These are phyloP conservation scores for Bombylius major DNA, from an alignment of 2,888 invertebrate genomes.

Conservation along the genomic window DNA sequence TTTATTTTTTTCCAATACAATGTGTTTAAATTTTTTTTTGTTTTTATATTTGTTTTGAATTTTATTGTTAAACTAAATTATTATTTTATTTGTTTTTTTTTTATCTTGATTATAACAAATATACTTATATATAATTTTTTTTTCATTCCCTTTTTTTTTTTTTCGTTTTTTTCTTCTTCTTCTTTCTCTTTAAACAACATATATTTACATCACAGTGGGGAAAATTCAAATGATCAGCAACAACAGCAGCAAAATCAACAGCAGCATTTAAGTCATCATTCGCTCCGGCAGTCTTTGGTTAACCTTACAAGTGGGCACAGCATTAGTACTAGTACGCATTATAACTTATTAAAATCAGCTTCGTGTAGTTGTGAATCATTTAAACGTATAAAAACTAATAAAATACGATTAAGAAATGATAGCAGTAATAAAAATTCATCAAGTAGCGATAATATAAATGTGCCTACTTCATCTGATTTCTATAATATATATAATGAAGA, in stretches of 20 bases:
- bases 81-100: background rate
- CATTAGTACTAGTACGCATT: constrained; percentile 15
- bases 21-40: no score
- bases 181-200: constrained; percentile 11
- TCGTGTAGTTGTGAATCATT: constrained; percentile 30
- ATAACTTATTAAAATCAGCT: constrained; percentile 24
- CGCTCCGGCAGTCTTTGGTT: constrained; percentile 35
- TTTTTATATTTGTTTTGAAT: no score
- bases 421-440: constrained; percentile 13
- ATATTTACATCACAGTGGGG: constrained; percentile 18
- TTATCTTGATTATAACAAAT: background rate
- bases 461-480: constrained; percentile 7
- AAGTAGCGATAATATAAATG: constrained; percentile 15
- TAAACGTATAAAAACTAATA: constrained; percentile 19
- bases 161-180: constrained; percentile 18
- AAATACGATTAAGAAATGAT: constrained; percentile 18
- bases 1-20: no score
- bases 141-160: constrained; percentile 16
- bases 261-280: constrained; percentile 28
- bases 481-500: constrained; percentile 10
- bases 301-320: constrained; percentile 33
- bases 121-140: background rate
- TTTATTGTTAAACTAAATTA: background rate
- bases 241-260: constrained; percentile 20
- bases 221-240: constrained; percentile 14